Conservation (phyloP, 92 coral and sea anemone genomes). For the Palythoa grandiflora region DNA sequence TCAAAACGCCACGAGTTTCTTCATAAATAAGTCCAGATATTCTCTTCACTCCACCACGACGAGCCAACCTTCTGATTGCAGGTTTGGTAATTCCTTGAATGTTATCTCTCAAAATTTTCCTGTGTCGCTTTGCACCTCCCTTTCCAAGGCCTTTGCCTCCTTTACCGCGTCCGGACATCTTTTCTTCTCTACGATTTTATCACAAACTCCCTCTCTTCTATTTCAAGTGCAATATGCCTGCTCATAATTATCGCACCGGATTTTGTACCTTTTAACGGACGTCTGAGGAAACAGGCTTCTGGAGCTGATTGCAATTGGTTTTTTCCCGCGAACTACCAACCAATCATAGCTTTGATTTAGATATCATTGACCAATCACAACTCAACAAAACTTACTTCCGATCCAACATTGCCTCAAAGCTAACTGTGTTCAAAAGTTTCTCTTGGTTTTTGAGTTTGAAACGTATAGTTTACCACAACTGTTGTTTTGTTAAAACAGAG, state of each 20-base stretch:
- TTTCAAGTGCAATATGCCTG: no score
- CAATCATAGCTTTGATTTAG: background rate
- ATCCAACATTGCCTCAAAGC: background rate
- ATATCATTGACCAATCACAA: background rate
- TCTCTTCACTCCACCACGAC: background rate
- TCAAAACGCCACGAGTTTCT: background rate
- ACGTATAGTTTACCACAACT: background rate
- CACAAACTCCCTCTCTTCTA: no score
- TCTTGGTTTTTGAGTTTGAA: background rate
- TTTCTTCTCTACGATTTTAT: background rate
- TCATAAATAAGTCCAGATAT: slow-evolving; percentile 5
- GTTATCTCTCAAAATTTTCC: slow-evolving; percentile 1
- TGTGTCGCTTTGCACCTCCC: background rate
- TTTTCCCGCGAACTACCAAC: background rate
- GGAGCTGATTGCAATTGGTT: background rate
- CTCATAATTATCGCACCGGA: no score
- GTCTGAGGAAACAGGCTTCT: background rate
- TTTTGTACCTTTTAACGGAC: background rate
- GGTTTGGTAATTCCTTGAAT: slow-evolving; percentile 7
- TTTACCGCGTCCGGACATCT: background rate
- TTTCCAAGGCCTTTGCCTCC: slow-evolving; percentile 4
- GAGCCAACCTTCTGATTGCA: background rate
- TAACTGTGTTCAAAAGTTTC: background rate
- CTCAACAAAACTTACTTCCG: background rate
- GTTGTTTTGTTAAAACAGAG: no score